These are phyloP conservation scores for Subanguina moxae DNA, from an alignment of 1,140 invertebrate genomes.

Conservation along the genomic window DNA sequence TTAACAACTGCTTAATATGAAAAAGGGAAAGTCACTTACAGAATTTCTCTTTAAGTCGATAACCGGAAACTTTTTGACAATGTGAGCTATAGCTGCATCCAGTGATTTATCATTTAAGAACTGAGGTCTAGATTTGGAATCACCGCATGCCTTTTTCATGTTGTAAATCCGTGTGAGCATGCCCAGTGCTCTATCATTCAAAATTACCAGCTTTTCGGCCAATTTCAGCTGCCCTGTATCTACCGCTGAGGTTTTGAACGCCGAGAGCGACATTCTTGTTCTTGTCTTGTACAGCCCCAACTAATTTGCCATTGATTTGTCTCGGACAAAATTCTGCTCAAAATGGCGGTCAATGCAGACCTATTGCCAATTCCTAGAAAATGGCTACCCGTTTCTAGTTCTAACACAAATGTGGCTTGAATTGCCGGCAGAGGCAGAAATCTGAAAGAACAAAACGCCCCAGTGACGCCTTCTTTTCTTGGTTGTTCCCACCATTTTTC, in stretches of 20 bases:
- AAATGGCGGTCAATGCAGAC: too few relatives aligned
- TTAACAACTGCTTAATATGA: neutral
- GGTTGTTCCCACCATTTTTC: slow-evolving; percentile 1
- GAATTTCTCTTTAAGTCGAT: slow-evolving; percentile 78
- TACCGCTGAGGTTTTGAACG: slow-evolving; percentile 3
- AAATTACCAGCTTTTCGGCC: slow-evolving; percentile 91
- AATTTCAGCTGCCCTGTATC: slow-evolving; percentile 77
- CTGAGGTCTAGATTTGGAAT: slow-evolving; percentile 92
- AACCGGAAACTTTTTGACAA: slow-evolving; percentile 89
- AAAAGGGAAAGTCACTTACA: slow-evolving; percentile 55
- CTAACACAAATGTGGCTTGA: too few relatives aligned
- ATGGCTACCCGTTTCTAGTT: too few relatives aligned
- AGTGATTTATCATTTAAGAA: slow-evolving; percentile 78
- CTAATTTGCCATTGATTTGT: too few relatives aligned
- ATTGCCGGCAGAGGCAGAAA: too few relatives aligned
- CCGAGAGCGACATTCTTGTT: slow-evolving; percentile 15
- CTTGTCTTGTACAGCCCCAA: too few relatives aligned
- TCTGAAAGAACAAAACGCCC: too few relatives aligned
- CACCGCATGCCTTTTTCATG: slow-evolving; percentile 81
- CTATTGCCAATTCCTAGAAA: too few relatives aligned
- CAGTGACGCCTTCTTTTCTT: neutral
- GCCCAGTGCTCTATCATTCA: slow-evolving; percentile 93
- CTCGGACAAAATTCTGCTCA: too few relatives aligned
- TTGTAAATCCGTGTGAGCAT: slow-evolving; percentile 98
- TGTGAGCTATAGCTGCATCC: slow-evolving; percentile 88